These are phyloP conservation scores for Cochlearius cochlearius DNA, from an alignment of 2,113 vertebrate genomes.

Conservation along the genomic window DNA sequence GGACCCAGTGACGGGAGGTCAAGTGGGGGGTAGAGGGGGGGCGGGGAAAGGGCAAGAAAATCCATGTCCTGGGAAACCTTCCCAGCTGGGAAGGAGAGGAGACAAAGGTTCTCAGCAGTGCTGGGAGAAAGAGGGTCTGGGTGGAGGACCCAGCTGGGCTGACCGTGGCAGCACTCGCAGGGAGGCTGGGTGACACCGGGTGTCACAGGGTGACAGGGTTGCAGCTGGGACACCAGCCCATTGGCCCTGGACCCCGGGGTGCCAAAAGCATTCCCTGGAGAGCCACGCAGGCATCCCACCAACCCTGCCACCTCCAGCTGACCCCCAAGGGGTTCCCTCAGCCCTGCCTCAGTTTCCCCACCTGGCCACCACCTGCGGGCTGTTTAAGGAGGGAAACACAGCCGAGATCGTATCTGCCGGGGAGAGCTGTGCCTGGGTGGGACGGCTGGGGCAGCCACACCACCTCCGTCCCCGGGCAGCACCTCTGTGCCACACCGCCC, in stretches of 20 bases:
- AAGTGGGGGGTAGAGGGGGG: neutral
- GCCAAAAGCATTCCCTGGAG: neutral
- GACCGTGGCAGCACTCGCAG: rapidly evolving
- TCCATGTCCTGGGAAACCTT: neutral
- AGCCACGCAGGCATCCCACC: neutral
- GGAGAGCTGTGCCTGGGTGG: neutral
- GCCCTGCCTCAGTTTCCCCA: neutral
- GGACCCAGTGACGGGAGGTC: neutral
- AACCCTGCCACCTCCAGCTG: neutral
- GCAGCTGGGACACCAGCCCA: neutral
- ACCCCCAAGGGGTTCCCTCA: neutral
- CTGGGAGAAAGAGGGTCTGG: neutral
- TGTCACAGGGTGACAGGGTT: neutral
- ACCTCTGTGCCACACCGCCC: rapidly evolving
- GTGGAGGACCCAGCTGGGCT: neutral
- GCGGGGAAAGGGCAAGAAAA: neutral
- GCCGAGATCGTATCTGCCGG: rapidly evolving
- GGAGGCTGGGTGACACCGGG: neutral
- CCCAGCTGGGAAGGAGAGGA: neutral
- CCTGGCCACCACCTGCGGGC: neutral
- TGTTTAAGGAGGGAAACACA: neutral
- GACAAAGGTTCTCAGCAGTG: neutral
- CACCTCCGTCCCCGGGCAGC: neutral
- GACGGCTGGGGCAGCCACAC: neutral
- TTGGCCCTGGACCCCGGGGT: rapidly evolving